Evolutionary conservation across 2,113 vertebrate species (phyloP).

Genomic region (Megaleporinus macrocephalus): DNA sequence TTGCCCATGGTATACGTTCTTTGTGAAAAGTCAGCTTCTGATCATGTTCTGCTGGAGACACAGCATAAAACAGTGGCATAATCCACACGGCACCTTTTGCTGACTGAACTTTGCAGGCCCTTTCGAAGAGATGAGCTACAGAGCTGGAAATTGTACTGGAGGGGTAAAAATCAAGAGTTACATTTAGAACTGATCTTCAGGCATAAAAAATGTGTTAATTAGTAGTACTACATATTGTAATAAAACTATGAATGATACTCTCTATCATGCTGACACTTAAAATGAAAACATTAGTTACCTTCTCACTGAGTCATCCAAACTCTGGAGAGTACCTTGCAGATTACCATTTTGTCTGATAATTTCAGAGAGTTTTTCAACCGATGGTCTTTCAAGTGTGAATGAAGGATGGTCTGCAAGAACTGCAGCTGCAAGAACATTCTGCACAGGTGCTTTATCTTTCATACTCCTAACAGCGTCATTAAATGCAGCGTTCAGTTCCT

Average conservation of each 20-base stretch:
- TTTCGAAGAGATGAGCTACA: neutral
- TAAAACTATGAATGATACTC: too few relatives aligned
- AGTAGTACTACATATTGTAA: too few relatives aligned
- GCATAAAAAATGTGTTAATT: too few relatives aligned
- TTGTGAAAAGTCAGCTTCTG: neutral
- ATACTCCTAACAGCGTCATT: neutral
- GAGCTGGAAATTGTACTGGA: neutral
- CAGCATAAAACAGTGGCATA: conserved; percentile 12
- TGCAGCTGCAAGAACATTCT: conserved; percentile 34
- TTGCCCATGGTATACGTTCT: neutral
- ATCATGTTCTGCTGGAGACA: conserved; percentile 14
- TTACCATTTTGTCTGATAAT: neutral
- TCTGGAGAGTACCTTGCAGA: neutral
- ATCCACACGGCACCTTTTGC: conserved; percentile 12
- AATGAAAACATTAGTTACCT: neutral
- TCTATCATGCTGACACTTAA: neutral
- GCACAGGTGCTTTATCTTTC: neutral
- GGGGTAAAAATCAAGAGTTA: neutral
- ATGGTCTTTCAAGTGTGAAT: neutral
- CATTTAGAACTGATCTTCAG: neutral
- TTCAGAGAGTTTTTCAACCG: neutral
- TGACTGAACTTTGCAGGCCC: neutral
- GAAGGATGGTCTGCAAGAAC: neutral
- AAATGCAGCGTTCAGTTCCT: neutral
- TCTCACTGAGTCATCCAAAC: neutral